Percentiles rank a stretch among this genome's conserved stretches.
These are phyloP conservation scores for Therioaphis trifolii DNA, from an alignment of 2,888 invertebrate species.

Conservation along the genomic window DNA sequence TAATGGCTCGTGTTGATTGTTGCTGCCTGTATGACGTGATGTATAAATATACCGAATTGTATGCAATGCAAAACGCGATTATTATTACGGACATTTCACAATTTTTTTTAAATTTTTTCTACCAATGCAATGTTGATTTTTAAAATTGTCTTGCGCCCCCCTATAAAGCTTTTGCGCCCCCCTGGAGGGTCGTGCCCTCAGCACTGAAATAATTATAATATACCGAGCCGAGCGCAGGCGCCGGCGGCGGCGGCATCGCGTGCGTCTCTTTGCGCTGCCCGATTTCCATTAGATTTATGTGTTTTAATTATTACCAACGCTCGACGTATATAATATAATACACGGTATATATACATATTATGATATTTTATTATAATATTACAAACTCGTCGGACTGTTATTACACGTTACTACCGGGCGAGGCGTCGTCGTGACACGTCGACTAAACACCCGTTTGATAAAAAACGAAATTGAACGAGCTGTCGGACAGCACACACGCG, in stretches of 20 bases:
- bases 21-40: neutral
- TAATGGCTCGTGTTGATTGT: too few species aligned
- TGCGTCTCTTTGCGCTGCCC: neutral
- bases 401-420: neutral
- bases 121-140: too few species aligned
- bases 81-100: too few species aligned
- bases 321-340: too few species aligned
- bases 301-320: conserved; percentile 45
- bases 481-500: neutral
- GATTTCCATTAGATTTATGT: conserved; percentile 25
- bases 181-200: neutral
- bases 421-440: conserved; percentile 14
- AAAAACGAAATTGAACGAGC: conserved; percentile 4
- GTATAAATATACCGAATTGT: neutral
- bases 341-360: neutral
- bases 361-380: neutral
- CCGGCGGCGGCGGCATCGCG: too few species aligned
- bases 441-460: conserved; percentile 21
- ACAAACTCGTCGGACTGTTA: neutral
- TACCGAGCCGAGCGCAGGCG: neutral
- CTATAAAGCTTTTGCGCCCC: too few species aligned
- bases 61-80: neutral
- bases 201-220: neutral
- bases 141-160: too few species aligned
- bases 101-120: too few species aligned